Base-by-base conservation (phyloP, 2,113 vertebrate genomes). In the Coptodon rendalli region DNA sequence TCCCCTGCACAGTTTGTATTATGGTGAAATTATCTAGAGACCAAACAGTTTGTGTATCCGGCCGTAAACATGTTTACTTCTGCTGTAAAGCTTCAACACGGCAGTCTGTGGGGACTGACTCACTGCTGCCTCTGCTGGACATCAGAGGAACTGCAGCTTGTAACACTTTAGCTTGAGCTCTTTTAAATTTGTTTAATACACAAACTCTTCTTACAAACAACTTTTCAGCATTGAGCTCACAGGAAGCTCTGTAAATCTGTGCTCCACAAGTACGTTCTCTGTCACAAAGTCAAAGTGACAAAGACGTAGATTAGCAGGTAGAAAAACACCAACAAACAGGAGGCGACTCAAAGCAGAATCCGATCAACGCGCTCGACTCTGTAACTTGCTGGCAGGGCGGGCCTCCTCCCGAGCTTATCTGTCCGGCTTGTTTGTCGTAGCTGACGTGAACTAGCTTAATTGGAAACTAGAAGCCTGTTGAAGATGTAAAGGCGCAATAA, bases 391-490 rank as follows among this genome's bases (percentile, higher is more conserved):
- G 83, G 17, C 40, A 31, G 43, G 22, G 10, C 16, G 34, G 38
- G 22, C 38, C 53, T 78, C 43, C 71, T 50, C 27, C 43, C 0
- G 4, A 78, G 71, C 34, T 34, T 56, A 40, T 52, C 40, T 13
- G 14, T 82, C 80, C 73, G 8, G 76, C 53, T 68, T 76, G 45
- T 91, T 85, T 87, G 81, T 81, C 61, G 56, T 43, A 1, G 61
- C 29, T 57, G 86, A 92, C 16, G 80, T 19, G 73, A 87, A 92
- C 85, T 53, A 66, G 61, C 36, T 83, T 86, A 86, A 87, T 82
- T 92, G 85, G 86, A 85, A 89, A 89, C 85, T 52, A 79, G 81
- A 84, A 84, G 76, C 85, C 76, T 78, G 86, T 88, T 88, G 83
- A 84, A 86, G 52, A 61, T 40, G 81, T 84, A 82, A 80, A 83